Percentiles rank a stretch among this genome's conserved stretches.
These are phyloP conservation scores for Pseudococcus jackbeardsleyi DNA, from an alignment of 2,888 invertebrate genomes.

Conservation along the genomic window DNA sequence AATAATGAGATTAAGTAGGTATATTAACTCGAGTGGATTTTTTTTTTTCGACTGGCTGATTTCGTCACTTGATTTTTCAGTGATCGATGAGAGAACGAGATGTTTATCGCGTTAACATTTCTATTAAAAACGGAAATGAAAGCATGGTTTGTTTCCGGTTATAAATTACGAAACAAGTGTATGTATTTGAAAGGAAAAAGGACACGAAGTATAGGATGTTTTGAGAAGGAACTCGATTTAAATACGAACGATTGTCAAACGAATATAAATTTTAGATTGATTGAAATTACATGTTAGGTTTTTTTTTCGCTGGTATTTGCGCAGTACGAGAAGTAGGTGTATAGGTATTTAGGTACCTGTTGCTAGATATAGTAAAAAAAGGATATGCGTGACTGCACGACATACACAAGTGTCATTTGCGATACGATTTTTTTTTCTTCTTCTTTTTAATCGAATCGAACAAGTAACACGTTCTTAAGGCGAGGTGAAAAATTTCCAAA, in stretches of 20 bases:
- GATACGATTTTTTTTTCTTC: neutral
- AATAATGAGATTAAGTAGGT: constrained; percentile 10
- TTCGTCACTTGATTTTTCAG: constrained; percentile 19
- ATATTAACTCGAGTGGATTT: neutral
- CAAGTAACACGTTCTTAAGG: neutral
- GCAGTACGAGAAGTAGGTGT: neutral
- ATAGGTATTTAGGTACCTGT: neutral
- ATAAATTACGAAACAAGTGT: constrained; percentile 27
- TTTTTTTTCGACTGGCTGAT: neutral
- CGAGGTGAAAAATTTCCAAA: neutral
- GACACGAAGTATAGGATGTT: neutral
- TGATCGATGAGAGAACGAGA: constrained; percentile 15
- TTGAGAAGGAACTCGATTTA: constrained; percentile 23
- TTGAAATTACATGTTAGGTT: neutral
- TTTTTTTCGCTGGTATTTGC: neutral
- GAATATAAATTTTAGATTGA: neutral
- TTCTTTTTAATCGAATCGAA: neutral
- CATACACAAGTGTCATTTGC: constrained; percentile 9
- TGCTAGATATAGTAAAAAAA: neutral
- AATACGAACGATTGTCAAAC: neutral
- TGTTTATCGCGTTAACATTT: constrained; percentile 21
- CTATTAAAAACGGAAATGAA: constrained; percentile 53
- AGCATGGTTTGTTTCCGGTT: constrained; percentile 1
- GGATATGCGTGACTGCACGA: constrained; percentile 32
- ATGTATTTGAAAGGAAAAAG: constrained; percentile 4